Evolutionary conservation across 2,113 vertebrate species (phyloP), one percentile per base, ranked within the genome.

Genomic region (Todiramphus chloris): DNA sequence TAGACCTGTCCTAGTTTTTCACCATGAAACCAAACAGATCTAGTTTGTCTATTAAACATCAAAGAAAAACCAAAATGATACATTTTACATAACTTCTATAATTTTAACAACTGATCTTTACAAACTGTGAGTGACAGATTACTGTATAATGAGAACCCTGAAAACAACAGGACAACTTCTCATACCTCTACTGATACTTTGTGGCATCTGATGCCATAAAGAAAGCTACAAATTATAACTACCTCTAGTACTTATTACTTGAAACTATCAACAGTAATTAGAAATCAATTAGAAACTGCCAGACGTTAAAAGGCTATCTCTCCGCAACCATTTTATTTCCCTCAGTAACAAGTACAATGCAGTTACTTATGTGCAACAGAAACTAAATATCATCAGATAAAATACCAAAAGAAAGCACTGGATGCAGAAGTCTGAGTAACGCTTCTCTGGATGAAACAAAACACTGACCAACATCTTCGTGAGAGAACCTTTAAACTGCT

Each of bases 381-480:
- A 37, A 64, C 62, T 64, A 87, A 66, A 46, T 14, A 46, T 33
- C 16, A 39, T 59, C 43, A 85, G 60, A 63, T 68, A 79, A 92
- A 93, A 75, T n/a, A 78, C 9, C 9, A 58, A 55, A 87, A 64
- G 13, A 83, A 89, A 86, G 43, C 6, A n/a, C 14, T 48, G 72
- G 83, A 66, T 30, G 21, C 73, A 67, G 46, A 88, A 58, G 28
- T 33, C 41, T 31, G n/a, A 77, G 31, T 50, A 76, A 74, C 16
- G 13, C 13, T 25, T 59, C 37, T 70, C 16, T 13, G 9, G 9
- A 73, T 46, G 60, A 87, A 90, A 83, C 7, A n/a, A 62, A 79
- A 43, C 13, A 62, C 3, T 0, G 0, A 85, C 8, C 30, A 73
- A 48, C 13, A 44, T 41, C 75, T 62, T 39, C 25, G 35, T 15